These are phyloP conservation scores for Galbula dea DNA, from an alignment of 2,113 vertebrate species.

Conservation along the genomic window DNA sequence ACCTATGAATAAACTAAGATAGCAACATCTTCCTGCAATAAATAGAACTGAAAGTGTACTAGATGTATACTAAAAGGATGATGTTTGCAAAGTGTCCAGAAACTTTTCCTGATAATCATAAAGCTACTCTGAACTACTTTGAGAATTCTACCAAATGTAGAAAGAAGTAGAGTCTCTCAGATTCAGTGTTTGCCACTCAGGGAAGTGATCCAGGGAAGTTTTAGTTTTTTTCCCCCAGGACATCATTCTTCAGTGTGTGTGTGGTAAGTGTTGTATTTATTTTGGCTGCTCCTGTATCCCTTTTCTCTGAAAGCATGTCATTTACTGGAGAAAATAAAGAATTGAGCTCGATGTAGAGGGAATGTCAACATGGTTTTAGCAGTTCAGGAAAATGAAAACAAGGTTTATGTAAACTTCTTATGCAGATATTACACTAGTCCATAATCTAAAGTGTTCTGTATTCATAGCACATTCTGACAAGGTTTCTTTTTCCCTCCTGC, in stretches of 20 bases:
- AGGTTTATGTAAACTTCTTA: background rate
- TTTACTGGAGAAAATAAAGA: background rate
- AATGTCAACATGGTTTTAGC: background rate
- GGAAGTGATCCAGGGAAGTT: background rate
- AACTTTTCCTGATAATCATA: background rate
- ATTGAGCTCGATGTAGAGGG: background rate
- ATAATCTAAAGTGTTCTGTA: background rate
- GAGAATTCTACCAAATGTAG: background rate
- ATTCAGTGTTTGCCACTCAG: background rate
- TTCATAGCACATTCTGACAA: background rate
- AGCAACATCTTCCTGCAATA: background rate
- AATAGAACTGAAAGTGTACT: background rate
- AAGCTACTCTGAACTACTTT: background rate
- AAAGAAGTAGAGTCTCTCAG: background rate
- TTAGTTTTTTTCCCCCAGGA: background rate
- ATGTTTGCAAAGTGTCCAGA: background rate
- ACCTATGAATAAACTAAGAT: constrained; percentile 19
- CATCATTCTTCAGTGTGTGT: background rate
- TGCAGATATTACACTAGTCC: background rate
- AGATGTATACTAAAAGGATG: background rate
- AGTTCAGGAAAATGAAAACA: background rate
- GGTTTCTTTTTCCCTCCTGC: background rate
- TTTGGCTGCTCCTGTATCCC: background rate
- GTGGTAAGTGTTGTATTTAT: background rate
- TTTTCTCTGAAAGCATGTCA: background rate